Base-by-base conservation (phyloP, 2,797 vertebrate genomes). In the Chaetodon trifasciatus region DNA sequence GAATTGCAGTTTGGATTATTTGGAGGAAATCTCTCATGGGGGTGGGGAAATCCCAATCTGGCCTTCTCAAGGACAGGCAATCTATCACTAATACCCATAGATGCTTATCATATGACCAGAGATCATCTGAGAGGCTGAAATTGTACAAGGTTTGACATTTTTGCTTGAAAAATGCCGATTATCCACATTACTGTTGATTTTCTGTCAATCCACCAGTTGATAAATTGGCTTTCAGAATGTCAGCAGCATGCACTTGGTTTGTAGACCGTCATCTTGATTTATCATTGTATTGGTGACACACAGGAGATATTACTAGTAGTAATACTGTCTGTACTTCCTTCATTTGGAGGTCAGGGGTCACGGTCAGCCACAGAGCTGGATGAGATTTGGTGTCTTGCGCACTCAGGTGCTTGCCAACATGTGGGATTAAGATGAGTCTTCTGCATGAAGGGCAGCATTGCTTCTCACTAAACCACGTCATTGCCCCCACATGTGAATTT, bases 21-120 rank as follows among this genome's bases (percentile, higher is more conserved):
- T 93, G 94, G 93, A 90, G 90, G 80, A 92, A 93, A 92, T 92
- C 86, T 93, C 88, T 87, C 75, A 4, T 93, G 92, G 91, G 92
- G 70, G 79, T 79, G 80, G 84, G 84, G 83, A 82, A 74, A 61
- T 84, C 78, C 61, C 85, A 88, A 82, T 91, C 83, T 89, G 76
- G 62, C 74, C 78, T 86, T 88, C 83, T 87, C 90, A 92, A 93
- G 92, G 91, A 82, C 92, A 86, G 79, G 32, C 84, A 86, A 78
- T 91, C 82, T 84, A 89, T 93, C 92, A 88, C 85, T 88, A 90
- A 83, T 63, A 72, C 82, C 85, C 70, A 16, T 32, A 56, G 55
- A 32, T 32, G 24, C 55, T 56, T 16, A 56, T 32, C 21, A 53
- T 53, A 4, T 32, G 13, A 17, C 15, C 28, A 10, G 28, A 58